A percentile compares a stretch with the other conserved stretches of the same genome.
These are phyloP conservation scores for Aspiorhynchus laticeps DNA, from an alignment of 2,113 vertebrate species.

Conservation along the genomic window DNA sequence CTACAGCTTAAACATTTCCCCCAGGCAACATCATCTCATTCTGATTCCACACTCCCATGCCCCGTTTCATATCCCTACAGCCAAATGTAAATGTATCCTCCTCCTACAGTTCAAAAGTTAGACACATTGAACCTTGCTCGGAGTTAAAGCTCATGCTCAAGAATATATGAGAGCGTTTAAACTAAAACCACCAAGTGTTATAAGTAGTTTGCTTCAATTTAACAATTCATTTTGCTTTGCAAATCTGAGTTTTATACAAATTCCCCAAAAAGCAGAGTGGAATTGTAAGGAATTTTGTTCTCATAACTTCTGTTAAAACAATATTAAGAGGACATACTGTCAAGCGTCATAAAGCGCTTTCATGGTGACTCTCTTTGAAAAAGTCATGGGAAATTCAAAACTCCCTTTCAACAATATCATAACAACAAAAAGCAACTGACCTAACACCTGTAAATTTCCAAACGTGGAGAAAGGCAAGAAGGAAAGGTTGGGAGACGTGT, in stretches of 20 bases:
- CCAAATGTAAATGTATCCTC: slow-evolving; percentile 28
- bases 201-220: neutral
- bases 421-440: slow-evolving; percentile 56
- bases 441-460: slow-evolving; percentile 30
- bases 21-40: slow-evolving; percentile 26
- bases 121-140: slow-evolving; percentile 16
- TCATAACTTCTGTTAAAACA: neutral
- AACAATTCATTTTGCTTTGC: neutral
- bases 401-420: slow-evolving; percentile 20
- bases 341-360: slow-evolving; percentile 22
- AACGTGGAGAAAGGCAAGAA: slow-evolving; percentile 1
- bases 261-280: neutral
- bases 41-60: slow-evolving; percentile 21
- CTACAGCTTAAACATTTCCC: neutral
- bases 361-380: slow-evolving; percentile 11
- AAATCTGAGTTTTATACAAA: neutral
- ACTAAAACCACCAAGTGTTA: slow-evolving; percentile 8
- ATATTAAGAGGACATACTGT: slow-evolving; percentile 14
- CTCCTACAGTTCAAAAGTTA: slow-evolving; percentile 18
- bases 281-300: neutral
- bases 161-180: slow-evolving; percentile 12
- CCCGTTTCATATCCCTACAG: slow-evolving; percentile 6
- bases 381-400: slow-evolving; percentile 41
- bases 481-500: slow-evolving; percentile 24
- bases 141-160: slow-evolving; percentile 15